These are phyloP conservation scores for Herpetotheres cachinnans DNA, from an alignment of 2,113 vertebrate genomes.

Conservation along the genomic window DNA sequence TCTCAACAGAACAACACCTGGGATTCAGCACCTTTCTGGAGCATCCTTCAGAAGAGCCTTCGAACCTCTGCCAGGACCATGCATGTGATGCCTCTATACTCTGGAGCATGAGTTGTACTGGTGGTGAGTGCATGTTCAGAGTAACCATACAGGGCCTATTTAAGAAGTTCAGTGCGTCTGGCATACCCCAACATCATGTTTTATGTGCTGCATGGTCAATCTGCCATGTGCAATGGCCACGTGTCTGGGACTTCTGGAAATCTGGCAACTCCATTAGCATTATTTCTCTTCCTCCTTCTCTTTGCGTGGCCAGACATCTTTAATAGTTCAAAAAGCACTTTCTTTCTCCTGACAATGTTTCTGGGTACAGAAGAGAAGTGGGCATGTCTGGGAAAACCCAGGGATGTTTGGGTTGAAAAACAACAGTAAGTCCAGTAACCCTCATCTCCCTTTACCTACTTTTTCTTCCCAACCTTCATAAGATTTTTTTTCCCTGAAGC, in stretches of 20 bases:
- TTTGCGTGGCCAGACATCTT: not conserved
- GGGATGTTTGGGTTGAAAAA: not conserved
- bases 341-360: not conserved
- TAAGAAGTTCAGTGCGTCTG: not conserved
- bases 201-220: not conserved
- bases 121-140: not conserved
- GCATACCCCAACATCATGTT: rapidly evolving
- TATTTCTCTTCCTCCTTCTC: not conserved
- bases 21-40: not conserved
- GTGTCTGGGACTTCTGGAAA: not conserved
- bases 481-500: not conserved
- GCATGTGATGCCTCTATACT: rapidly evolving
- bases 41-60: not conserved
- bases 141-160: not conserved
- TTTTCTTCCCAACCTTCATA: not conserved
- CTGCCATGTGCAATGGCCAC: not conserved
- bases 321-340: not conserved
- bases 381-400: not conserved
- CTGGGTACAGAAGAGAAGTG: not conserved
- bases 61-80: not conserved
- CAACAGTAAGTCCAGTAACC: not conserved
- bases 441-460: not conserved
- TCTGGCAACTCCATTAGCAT: not conserved
- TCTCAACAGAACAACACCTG: not conserved
- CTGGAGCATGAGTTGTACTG: not conserved